These are phyloP conservation scores for Tenthredo scrophulariae DNA, from an alignment of 2,888 invertebrate species.

Conservation along the genomic window DNA sequence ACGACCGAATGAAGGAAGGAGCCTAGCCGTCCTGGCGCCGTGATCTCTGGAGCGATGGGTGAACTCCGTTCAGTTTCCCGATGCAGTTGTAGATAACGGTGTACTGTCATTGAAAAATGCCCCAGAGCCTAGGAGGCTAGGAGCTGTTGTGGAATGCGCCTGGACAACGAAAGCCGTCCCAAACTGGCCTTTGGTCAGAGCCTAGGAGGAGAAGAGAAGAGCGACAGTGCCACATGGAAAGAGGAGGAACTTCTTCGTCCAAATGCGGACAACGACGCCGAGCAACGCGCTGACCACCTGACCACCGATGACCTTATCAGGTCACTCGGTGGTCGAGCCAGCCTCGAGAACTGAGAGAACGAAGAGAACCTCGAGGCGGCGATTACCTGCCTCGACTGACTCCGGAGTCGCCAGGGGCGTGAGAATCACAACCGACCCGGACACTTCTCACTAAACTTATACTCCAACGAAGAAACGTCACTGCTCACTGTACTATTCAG, in stretches of 20 bases:
- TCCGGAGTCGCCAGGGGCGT: constrained; percentile 65
- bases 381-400: constrained; percentile 37
- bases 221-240: not conserved
- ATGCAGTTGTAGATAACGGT: constrained; percentile 46
- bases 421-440: constrained; percentile 70
- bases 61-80: constrained; percentile 43
- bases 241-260: constrained; percentile 10
- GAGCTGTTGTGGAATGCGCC: constrained; percentile 12
- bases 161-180: not conserved
- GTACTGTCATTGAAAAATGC: constrained; percentile 43
- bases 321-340: constrained; percentile 34
- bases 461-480: constrained; percentile 30
- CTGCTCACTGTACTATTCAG: not conserved
- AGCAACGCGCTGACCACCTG: constrained; percentile 44
- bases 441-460: constrained; percentile 71
- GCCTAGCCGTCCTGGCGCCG: constrained; percentile 16
- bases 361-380: constrained; percentile 28
- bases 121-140: constrained; percentile 34
- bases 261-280: constrained; percentile 48
- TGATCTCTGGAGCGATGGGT: constrained; percentile 46
- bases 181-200: constrained; percentile 9
- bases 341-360: constrained; percentile 32
- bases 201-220: constrained; percentile 3
- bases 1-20: not conserved
- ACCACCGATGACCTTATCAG: constrained; percentile 51